Evolutionary conservation across 2,888 invertebrate genomes (phyloP).

Genomic region (Meghimatium bilineatum): DNA sequence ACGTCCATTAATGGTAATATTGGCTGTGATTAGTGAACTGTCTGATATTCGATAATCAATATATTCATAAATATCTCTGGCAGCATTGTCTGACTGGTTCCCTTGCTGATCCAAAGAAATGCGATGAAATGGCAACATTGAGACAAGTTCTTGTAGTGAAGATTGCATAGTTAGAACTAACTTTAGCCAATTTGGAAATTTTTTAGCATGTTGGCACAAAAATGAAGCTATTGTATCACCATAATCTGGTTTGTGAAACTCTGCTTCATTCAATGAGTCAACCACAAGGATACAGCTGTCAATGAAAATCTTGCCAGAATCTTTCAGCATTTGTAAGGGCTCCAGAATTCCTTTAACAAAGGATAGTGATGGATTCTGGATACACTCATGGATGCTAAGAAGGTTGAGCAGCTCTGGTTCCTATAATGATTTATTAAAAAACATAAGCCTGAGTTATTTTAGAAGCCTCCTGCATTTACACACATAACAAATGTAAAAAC

Average conservation of each 20-base stretch:
- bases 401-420: slow-evolving; percentile 88
- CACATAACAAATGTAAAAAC: too few species aligned
- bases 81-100: slow-evolving; percentile 66
- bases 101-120: slow-evolving; percentile 74
- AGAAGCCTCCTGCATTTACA: too few species aligned
- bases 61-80: slow-evolving; percentile 88
- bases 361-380: slow-evolving; percentile 91
- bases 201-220: slow-evolving; percentile 86
- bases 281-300: slow-evolving; percentile 86
- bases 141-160: slow-evolving; percentile 88
- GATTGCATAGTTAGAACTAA: slow-evolving; percentile 91
- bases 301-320: slow-evolving; percentile 83
- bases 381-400: slow-evolving; percentile 90
- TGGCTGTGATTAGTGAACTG: slow-evolving; percentile 89
- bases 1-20: slow-evolving; percentile 78
- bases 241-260: slow-evolving; percentile 95
- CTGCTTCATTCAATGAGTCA: slow-evolving; percentile 95
- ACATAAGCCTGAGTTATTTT: too few species aligned
- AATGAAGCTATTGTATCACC: slow-evolving; percentile 95
- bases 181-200: slow-evolving; percentile 93
- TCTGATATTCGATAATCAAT: slow-evolving; percentile 89
- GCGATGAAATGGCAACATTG: slow-evolving; percentile 86
- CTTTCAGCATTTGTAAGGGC: slow-evolving; percentile 80
- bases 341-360: slow-evolving; percentile 91
- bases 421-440: slow-evolving; percentile 64